Evolutionary conservation across 2,888 invertebrate genomes (phyloP).

Genomic region (Chrysodeixis includens): DNA sequence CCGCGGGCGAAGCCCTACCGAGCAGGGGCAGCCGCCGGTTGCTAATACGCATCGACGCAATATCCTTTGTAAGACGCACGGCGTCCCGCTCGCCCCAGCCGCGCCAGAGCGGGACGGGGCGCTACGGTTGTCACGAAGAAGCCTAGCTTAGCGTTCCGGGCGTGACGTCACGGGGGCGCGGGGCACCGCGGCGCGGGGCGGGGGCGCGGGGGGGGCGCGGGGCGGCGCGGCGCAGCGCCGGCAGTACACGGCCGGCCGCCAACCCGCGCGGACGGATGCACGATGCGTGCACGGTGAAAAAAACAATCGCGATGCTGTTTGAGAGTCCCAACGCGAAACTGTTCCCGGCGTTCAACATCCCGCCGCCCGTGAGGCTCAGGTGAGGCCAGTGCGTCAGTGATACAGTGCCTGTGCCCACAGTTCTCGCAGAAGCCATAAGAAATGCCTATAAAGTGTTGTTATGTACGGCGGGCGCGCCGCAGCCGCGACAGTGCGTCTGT

Average conservation of each 20-base stretch:
- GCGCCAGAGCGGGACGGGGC: conserved; percentile 56
- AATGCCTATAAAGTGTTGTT: conserved; percentile 76
- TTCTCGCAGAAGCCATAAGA: conserved; percentile 75
- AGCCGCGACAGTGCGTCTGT: conserved; percentile 72
- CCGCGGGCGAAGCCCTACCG: conserved; percentile 68
- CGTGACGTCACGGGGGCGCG: conserved; percentile 82
- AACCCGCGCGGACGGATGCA: conserved; percentile 74
- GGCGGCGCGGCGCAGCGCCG: conserved; percentile 65
- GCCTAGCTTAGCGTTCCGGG: conserved; percentile 71
- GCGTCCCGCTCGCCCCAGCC: conserved; percentile 55
- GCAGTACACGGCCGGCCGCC: conserved; percentile 83
- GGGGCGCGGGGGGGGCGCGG: conserved; percentile 61
- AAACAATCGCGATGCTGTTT: conserved; percentile 90
- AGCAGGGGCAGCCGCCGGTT: conserved; percentile 58
- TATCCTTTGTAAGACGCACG: conserved; percentile 61
- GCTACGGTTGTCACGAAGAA: conserved; percentile 63
- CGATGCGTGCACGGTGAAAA: conserved; percentile 82
- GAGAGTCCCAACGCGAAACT: conserved; percentile 93
- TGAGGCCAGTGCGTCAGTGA: conserved; percentile 70
- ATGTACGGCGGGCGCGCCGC: conserved; percentile 66
- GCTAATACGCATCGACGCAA: conserved; percentile 60
- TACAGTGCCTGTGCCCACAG: conserved; percentile 71
- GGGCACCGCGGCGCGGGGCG: conserved; percentile 65
- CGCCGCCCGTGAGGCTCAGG: conserved; percentile 91
- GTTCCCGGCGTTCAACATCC: conserved; percentile 92